These are phyloP conservation scores for Aphrocallistes beatrix DNA, from an alignment of 37 sponge, comb jelly and placozoan genomes.

Conservation along the genomic window DNA sequence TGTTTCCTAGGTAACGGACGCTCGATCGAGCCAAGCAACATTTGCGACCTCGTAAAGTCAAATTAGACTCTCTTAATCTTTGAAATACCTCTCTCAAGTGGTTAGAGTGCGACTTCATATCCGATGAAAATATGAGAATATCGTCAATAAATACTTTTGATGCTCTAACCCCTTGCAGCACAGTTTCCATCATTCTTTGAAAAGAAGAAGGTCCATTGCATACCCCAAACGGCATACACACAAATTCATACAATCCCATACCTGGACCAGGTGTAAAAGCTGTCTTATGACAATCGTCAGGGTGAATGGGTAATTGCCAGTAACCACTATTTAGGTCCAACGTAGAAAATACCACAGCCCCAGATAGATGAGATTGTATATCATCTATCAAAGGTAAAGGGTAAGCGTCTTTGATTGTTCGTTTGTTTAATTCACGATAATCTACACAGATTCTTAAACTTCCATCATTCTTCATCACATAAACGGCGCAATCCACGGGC, in stretches of 20 bases:
- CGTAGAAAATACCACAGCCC: conserved; percentile 24
- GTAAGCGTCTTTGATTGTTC: conserved; percentile 36
- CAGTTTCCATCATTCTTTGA: conserved; percentile 33
- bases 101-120: conserved; percentile 18
- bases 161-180: conserved; percentile 22
- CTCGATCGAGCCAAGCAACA: neutral
- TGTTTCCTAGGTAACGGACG: conserved; percentile 26
- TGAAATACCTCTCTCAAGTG: conserved; percentile 24
- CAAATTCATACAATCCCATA: conserved; percentile 26
- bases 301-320: conserved; percentile 26
- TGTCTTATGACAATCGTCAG: conserved; percentile 23
- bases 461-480: conserved; percentile 44
- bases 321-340: conserved; percentile 30
- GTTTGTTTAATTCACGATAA: conserved; percentile 36
- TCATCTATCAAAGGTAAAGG: conserved; percentile 43
- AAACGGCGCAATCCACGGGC: conserved; percentile 42
- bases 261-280: conserved; percentile 27
- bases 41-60: conserved; percentile 22
- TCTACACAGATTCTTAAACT: conserved; percentile 40
- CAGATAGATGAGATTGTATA: conserved; percentile 27
- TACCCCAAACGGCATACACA: conserved; percentile 30
- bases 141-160: conserved; percentile 28
- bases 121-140: conserved; percentile 22
- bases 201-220: conserved; percentile 32
- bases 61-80: conserved; percentile 7